These are phyloP conservation scores for Alfaro cultratus DNA, from an alignment of 2,797 vertebrate species.

Conservation along the genomic window DNA sequence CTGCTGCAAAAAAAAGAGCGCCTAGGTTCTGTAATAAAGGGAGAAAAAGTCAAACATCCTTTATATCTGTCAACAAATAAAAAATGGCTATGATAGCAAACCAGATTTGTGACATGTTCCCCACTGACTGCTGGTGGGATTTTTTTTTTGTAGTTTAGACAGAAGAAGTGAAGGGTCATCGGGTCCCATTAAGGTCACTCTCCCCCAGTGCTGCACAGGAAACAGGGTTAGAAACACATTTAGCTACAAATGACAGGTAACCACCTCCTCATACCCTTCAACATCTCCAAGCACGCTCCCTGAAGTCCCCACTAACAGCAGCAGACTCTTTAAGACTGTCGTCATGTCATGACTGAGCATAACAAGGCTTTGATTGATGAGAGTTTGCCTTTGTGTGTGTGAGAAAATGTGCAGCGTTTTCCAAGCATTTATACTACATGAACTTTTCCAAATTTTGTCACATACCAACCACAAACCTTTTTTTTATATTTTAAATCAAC, in stretches of 20 bases:
- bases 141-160: slow-evolving; percentile 38
- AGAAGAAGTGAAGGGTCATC: slow-evolving; percentile 74
- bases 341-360: neutral
- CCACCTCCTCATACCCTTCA: slow-evolving; percentile 40
- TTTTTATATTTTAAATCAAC: neutral
- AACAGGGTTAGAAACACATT: slow-evolving; percentile 79
- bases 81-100: slow-evolving; percentile 19
- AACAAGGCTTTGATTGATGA: slow-evolving; percentile 39
- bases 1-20: neutral
- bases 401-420: neutral
- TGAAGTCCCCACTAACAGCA: slow-evolving; percentile 19
- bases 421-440: neutral
- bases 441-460: neutral
- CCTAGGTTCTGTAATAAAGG: neutral
- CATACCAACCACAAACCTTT: neutral
- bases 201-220: slow-evolving; percentile 68
- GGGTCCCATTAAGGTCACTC: slow-evolving; percentile 80
- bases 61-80: neutral
- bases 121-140: slow-evolving; percentile 25
- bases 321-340: neutral
- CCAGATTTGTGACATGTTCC: slow-evolving; percentile 9
- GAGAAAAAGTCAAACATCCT: slow-evolving; percentile 22
- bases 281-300: slow-evolving; percentile 4
- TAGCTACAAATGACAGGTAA: slow-evolving; percentile 74
- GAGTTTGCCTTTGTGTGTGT: slow-evolving; percentile 20